phyloP scores from a whole-genome alignment of 2,888 invertebrate genomes.

The Tetropium fuscum region DNA sequence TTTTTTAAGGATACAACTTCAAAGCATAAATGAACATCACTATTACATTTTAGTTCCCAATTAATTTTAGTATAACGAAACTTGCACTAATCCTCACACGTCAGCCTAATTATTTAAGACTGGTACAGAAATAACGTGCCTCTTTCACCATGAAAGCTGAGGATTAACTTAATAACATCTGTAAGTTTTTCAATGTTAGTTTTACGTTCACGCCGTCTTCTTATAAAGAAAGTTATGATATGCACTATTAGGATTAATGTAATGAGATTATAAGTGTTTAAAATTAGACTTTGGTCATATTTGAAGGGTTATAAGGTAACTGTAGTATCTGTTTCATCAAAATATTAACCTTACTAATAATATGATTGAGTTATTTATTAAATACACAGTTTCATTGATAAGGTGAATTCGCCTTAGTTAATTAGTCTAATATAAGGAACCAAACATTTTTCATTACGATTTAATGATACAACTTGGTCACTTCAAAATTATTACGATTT shows the following conservation, averaged over 20 bases:
- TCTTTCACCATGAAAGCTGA: slow-evolving; percentile 40
- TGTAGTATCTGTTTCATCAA: too few relatives aligned
- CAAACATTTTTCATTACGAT: too few relatives aligned
- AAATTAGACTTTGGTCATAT: slow-evolving; percentile 5
- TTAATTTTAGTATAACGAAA: slow-evolving; percentile 54
- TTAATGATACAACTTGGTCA: too few relatives aligned
- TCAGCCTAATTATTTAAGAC: slow-evolving; percentile 56
- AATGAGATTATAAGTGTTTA: slow-evolving; percentile 1
- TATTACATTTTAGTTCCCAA: slow-evolving; percentile 46
- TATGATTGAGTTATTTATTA: too few relatives aligned
- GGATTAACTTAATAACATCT: slow-evolving; percentile 54
- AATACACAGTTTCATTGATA: too few relatives aligned
- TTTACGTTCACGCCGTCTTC: not conserved
- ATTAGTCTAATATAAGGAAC: too few relatives aligned
- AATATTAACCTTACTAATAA: too few relatives aligned
- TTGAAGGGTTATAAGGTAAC: too few relatives aligned
- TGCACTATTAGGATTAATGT: not conserved
- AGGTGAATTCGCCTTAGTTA: too few relatives aligned
- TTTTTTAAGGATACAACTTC: slow-evolving; percentile 16
- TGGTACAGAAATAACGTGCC: slow-evolving; percentile 52
- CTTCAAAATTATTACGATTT: too few relatives aligned
- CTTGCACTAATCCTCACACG: slow-evolving; percentile 52
- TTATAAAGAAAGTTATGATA: slow-evolving; percentile 7
- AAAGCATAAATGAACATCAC: slow-evolving; percentile 13
- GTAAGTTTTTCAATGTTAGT: slow-evolving; percentile 42